Conservation (phyloP, 2,797 vertebrate genomes). For the Bufotes viridis region DNA sequence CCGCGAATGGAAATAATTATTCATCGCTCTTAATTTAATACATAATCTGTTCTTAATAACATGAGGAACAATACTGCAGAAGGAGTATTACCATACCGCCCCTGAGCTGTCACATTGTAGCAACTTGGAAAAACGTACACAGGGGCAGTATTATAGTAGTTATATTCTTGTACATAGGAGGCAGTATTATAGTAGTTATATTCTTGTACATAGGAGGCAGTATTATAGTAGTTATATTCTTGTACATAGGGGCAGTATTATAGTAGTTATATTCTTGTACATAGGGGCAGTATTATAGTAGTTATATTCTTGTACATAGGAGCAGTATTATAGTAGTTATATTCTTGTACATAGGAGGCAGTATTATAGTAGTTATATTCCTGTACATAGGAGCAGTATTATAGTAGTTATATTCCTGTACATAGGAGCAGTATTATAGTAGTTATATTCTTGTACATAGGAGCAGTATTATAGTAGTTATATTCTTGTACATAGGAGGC, state of each 20-base stretch:
- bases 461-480: neutral
- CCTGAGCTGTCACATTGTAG: neutral
- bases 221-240: conserved; percentile 15
- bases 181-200: conserved; percentile 24
- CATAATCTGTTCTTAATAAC: conserved; percentile 18
- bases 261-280: conserved; percentile 11
- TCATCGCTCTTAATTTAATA: conserved; percentile 4
- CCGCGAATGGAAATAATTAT: conserved; percentile 16
- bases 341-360: neutral
- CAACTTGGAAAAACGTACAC: neutral
- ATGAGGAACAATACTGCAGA: neutral
- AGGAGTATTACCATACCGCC: neutral
- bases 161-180: conserved; percentile 15
- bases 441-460: neutral
- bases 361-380: conserved; percentile 19
- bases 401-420: neutral
- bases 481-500: neutral
- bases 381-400: conserved; percentile 5
- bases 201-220: conserved; percentile 6
- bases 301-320: conserved; percentile 13
- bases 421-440: neutral
- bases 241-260: conserved; percentile 3
- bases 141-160: neutral
- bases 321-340: conserved; percentile 7
- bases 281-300: conserved; percentile 2